phyloP scores from a whole-genome alignment of 1,140 invertebrate genomes.

The Calephelis nemesis region DNA sequence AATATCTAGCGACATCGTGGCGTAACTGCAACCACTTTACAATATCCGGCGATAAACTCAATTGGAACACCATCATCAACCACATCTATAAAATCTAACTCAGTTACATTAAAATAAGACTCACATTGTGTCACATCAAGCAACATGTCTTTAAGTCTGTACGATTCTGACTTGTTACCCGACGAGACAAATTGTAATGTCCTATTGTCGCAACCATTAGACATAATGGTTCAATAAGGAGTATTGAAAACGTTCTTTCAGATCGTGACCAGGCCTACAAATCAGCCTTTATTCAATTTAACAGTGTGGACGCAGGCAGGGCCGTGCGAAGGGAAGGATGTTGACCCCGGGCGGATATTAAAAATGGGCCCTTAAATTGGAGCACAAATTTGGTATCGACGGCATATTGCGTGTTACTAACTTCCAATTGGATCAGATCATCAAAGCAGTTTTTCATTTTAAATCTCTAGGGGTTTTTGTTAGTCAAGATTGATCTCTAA shows the following conservation, averaged over 20 bases:
- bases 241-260: constrained; percentile 74
- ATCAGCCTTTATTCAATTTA: constrained; percentile 71
- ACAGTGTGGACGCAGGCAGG: constrained; percentile 48
- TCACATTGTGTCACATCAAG: constrained; percentile 44
- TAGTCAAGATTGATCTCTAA: constrained; percentile 45
- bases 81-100: constrained; percentile 39
- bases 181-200: constrained; percentile 72
- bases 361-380: constrained; percentile 70
- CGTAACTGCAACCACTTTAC: constrained; percentile 66
- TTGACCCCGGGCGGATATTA: constrained; percentile 70
- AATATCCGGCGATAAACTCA: constrained; percentile 73
- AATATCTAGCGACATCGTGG: constrained; percentile 57
- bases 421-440: constrained; percentile 42
- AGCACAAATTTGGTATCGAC: constrained; percentile 61
- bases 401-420: constrained; percentile 55
- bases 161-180: constrained; percentile 33
- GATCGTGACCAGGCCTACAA: constrained; percentile 54
- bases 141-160: constrained; percentile 35
- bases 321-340: constrained; percentile 62
- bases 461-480: constrained; percentile 36
- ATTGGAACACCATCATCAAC: constrained; percentile 49
- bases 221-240: constrained; percentile 70
- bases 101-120: constrained; percentile 49
- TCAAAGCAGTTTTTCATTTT: constrained; percentile 18
- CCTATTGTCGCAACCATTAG: constrained; percentile 72